Base-by-base conservation (phyloP, 2,888 invertebrate genomes). In the Bembecia ichneumoniformis region DNA sequence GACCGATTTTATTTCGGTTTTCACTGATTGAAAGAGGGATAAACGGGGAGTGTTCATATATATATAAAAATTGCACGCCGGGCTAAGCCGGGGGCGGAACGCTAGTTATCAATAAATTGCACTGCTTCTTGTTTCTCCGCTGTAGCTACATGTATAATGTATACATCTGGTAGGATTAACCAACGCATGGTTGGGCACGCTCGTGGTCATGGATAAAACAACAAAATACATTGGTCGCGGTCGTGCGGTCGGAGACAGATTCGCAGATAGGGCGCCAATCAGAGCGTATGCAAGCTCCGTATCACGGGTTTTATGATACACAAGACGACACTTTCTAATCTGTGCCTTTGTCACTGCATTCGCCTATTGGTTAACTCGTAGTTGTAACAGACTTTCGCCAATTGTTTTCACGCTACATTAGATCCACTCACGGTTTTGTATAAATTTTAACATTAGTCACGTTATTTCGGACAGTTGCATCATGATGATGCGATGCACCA, bases 401-500 rank as follows among this genome's bases (percentile, higher is more conserved):
- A 86, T 86, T 86, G 87, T 86, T 84, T 86, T 83, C 82, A 84
- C 78, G 82, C 76, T 76, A 71, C 76, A 84, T 80, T 82, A 77
- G 71, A 71, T 74, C 69, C 74, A 65, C 77, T 74, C 72, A 77
- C 70, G 75, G 71, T 68, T 66, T 71, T 73, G 61, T 70, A 54
- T 52, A 45, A 56, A 56, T 56, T 51, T 51, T 68, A 76, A 71
- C 69, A 71, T 68, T 61, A 59, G 66, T 72, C 68, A 67, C 68
- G 67, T 72, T 67, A 66, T 64, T 63, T 65, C 58, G 51, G 60
- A 55, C 51, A 54, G 59, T 82, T 82, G 68, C 77, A 70, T 78
- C 74, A 78, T 64, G 58, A 61, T 60, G 49, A 55, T 52, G 50
- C 48, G 58, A 47, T 50, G 40, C 35, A 49, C 50, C 28, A 7